A percentile compares a stretch with the other conserved stretches of the same genome.
Conservation (phyloP, 2,888 invertebrate species). For the Ichneumoninae sp. region DNA sequence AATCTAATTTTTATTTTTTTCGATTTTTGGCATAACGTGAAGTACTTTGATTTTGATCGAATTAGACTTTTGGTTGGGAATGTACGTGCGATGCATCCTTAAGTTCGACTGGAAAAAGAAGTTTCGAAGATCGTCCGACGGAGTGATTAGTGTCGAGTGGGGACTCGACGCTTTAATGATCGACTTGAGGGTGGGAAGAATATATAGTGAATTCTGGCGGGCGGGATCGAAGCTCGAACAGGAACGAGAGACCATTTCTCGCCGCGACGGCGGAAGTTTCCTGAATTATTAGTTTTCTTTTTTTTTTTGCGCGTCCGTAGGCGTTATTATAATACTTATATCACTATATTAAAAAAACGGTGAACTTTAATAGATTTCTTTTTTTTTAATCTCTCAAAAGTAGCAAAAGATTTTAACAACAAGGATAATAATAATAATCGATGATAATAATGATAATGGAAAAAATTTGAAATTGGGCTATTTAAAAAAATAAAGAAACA, state of each 20-base stretch:
- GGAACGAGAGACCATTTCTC: constrained; percentile 42
- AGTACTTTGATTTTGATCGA: too few relatives aligned
- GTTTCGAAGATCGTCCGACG: background rate
- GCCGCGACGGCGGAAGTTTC: constrained; percentile 45
- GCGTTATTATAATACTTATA: constrained; percentile 29
- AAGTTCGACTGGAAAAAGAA: background rate
- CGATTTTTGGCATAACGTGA: too few relatives aligned
- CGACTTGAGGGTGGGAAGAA: background rate
- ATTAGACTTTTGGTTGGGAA: too few relatives aligned
- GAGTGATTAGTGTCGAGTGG: constrained; percentile 12
- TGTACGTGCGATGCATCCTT: too few relatives aligned
- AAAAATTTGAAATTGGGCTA: constrained; percentile 44
- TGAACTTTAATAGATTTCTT: constrained; percentile 17
- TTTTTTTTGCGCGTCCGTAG: constrained; percentile 17
- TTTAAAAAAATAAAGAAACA: constrained; percentile 66
- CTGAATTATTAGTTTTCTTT: constrained; percentile 23
- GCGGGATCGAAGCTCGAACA: constrained; percentile 42
- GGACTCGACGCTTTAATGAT: constrained; percentile 27
- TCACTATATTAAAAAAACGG: constrained; percentile 19
- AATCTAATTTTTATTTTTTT: too few relatives aligned
- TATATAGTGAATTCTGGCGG: background rate
- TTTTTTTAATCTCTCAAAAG: background rate
- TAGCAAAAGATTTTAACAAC: constrained; percentile 33
- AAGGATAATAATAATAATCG: constrained; percentile 29
- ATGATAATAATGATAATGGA: constrained; percentile 34